Base-by-base conservation (phyloP, 2,113 vertebrate species). In the Corvus cornix region DNA sequence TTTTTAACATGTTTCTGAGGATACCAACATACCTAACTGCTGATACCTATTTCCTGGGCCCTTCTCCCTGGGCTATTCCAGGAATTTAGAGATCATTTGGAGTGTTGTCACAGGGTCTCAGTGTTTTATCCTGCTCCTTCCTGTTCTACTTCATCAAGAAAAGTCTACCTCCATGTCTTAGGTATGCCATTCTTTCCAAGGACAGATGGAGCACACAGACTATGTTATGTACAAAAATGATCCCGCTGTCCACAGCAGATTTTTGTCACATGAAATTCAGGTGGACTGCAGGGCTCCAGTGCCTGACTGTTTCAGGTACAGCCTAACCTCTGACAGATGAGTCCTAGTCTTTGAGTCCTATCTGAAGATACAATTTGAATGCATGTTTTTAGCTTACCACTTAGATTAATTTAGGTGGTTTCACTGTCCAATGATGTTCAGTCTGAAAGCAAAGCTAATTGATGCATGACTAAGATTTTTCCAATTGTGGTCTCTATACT, bases 381-480 rank as follows among this genome's bases (percentile, higher is more conserved):
- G n/a, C 18, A 24, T 91, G 23, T 8, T 89, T 94, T 82, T 56
- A 75, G 17, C 11, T 83, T 84, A 11, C 8, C 9, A 39, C 28
- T 89, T 68, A 72, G 35, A 64, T 52, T 79, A 79, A 37, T 88
- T 87, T 85, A 73, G 43, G 16, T 73, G 20, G 37, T 66, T 94
- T 91, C 46, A 41, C 55, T 66, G 66, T 76, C 74, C 79, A 73
- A 87, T 89, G 78, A 72, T 33, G 8, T 82, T 82, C 44, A 72
- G 56, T 79, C 87, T 91, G 78, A 95, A 94, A 89, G 76, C 23
- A 56, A 69, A 46, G 44, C 41, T 93, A 90, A 89, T 7, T 81
- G 53, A 79, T 76, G 62, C 28, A 84, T 95, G 80, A 77, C 75
- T 69, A 94, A 93, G 41, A 82, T 87, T 92, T 95, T 91, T 89